Conservation (phyloP, 2,888 invertebrate genomes). For the Lasioglossum pauxillum region DNA sequence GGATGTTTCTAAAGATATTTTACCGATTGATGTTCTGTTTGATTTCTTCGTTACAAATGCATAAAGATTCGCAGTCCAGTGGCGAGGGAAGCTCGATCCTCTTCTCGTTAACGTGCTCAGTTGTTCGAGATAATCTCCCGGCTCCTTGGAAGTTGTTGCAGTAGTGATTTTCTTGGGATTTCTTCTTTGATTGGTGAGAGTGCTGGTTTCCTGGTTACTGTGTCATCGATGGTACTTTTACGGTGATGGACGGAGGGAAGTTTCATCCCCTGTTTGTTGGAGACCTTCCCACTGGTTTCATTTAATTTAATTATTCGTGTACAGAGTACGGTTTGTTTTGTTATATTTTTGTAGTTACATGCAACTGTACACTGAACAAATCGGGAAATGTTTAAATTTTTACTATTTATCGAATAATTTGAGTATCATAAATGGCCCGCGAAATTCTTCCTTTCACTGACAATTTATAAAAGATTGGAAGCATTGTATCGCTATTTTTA, state of each 20-base stretch:
- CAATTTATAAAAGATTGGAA: neutral
- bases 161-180: neutral
- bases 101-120: neutral
- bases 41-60: neutral
- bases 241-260: neutral
- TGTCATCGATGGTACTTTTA: neutral
- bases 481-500: neutral
- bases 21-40: neutral
- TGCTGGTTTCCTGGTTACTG: neutral
- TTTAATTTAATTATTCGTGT: neutral
- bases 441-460: neutral
- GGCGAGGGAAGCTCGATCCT: neutral
- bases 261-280: neutral
- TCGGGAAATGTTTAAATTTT: too few species aligned
- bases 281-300: neutral
- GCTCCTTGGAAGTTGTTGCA: neutral
- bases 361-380: neutral
- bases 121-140: neutral
- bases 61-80: neutral
- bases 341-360: neutral
- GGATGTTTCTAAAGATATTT: neutral
- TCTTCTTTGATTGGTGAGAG: neutral
- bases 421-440: too few species aligned
- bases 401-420: too few species aligned
- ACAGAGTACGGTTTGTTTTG: neutral